Percentiles rank a stretch among this genome's conserved stretches.
These are phyloP conservation scores for Drosophila azteca DNA, from an alignment of 1,140 invertebrate genomes.

Conservation along the genomic window DNA sequence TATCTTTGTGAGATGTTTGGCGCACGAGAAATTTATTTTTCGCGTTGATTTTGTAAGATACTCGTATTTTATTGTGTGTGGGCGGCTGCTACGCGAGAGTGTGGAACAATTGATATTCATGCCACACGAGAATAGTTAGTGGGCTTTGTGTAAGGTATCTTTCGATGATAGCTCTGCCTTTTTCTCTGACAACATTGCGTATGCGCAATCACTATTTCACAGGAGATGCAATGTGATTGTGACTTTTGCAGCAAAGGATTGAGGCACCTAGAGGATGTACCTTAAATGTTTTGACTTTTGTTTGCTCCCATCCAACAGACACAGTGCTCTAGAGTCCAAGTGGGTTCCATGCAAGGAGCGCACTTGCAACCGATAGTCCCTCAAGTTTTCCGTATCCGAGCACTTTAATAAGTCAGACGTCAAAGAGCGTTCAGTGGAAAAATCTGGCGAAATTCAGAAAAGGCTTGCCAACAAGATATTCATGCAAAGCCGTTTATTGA, in stretches of 20 bases:
- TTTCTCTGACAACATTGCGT: slow-evolving; percentile 32
- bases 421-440: slow-evolving; percentile 17
- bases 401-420: slow-evolving; percentile 12
- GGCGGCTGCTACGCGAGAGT: background rate
- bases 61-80: slow-evolving; percentile 25
- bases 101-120: slow-evolving; percentile 42
- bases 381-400: background rate
- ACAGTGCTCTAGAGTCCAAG: background rate
- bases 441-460: background rate
- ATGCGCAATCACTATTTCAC: slow-evolving; percentile 39
- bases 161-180: slow-evolving; percentile 18
- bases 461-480: too few species aligned
- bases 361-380: background rate
- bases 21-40: background rate
- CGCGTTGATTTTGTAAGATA: slow-evolving; percentile 26
- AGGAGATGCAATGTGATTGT: slow-evolving; percentile 36
- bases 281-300: slow-evolving; percentile 31
- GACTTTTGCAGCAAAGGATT: slow-evolving; percentile 17
- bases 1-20: slow-evolving; percentile 21
- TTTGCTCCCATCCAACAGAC: slow-evolving; percentile 15
- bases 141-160: slow-evolving; percentile 19
- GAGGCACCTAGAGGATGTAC: background rate
- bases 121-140: background rate
- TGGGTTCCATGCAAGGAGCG: background rate
- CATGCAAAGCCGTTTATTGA: too few species aligned